These are phyloP conservation scores for Ailuropoda melanoleuca DNA, from an alignment of 2,113 vertebrate genomes.

Conservation along the genomic window DNA sequence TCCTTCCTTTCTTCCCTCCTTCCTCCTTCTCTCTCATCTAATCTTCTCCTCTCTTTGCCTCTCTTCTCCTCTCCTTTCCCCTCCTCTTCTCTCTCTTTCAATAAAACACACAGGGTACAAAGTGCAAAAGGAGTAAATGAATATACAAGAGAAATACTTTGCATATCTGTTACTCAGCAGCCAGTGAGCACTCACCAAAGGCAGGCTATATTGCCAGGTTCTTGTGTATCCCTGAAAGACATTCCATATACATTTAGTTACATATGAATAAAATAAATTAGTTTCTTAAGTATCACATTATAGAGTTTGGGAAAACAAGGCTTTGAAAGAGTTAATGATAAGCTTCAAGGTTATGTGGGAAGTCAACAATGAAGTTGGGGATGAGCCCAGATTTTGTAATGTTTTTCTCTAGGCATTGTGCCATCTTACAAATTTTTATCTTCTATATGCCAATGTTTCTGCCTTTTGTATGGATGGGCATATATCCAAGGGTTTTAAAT, in stretches of 20 bases:
- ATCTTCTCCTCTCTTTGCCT: neutral
- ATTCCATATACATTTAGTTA: neutral
- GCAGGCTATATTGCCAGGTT: neutral
- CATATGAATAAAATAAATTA: neutral
- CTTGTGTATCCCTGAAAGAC: neutral
- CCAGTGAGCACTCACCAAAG: neutral
- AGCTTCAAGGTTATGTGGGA: conserved; percentile 56
- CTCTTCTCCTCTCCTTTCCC: neutral
- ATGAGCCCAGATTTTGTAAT: conserved; percentile 58
- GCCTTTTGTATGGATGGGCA: conserved; percentile 58
- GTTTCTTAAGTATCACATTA: neutral
- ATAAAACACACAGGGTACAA: neutral
- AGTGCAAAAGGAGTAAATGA: neutral
- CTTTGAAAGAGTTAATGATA: conserved; percentile 57
- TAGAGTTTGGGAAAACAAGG: neutral
- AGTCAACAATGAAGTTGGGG: conserved; percentile 50
- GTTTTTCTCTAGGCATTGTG: conserved; percentile 61
- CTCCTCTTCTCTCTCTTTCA: neutral
- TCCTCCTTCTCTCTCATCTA: rapidly evolving
- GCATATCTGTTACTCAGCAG: neutral
- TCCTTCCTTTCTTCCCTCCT: neutral
- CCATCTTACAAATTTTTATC: conserved; percentile 61
- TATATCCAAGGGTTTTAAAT: conserved; percentile 63
- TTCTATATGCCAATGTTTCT: conserved; percentile 68
- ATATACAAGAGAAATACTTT: neutral